phyloP scores from a whole-genome alignment of 2,113 vertebrate species.

The Diphyllodes magnificus region DNA sequence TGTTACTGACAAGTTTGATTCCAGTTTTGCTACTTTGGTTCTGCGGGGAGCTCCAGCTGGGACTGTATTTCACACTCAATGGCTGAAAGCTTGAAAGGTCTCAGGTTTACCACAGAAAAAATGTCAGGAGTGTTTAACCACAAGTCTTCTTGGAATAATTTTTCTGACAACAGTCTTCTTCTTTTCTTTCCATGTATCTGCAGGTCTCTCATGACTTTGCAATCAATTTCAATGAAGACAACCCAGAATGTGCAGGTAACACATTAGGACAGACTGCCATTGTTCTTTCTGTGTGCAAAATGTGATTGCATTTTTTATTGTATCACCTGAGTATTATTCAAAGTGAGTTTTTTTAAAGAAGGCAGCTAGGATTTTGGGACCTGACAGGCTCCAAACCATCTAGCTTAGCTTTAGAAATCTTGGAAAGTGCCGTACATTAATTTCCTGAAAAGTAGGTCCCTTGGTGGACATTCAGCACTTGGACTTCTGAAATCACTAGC shows the following conservation, averaged over 20 bases:
- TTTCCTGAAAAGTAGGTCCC: neutral
- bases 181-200: constrained; percentile 22
- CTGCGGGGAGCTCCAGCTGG: neutral
- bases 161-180: constrained; percentile 44
- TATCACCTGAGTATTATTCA: neutral
- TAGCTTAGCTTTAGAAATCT: neutral
- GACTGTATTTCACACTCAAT: constrained; percentile 4
- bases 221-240: constrained; percentile 97
- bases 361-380: neutral
- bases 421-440: neutral
- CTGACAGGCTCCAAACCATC: neutral
- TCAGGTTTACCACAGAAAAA: constrained; percentile 24
- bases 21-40: neutral
- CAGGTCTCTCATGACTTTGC: constrained; percentile 98
- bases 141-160: neutral
- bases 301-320: neutral
- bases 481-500: neutral
- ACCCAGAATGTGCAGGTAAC: constrained; percentile 96
- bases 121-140: constrained; percentile 7
- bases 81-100: constrained; percentile 28
- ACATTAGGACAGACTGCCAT: neutral
- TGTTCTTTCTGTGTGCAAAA: neutral
- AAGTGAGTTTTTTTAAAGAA: neutral
- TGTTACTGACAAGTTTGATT: constrained; percentile 16
- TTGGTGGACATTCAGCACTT: neutral